phyloP scores from a whole-genome alignment of 2,888 invertebrate species.

The Eristalis pertinax region DNA sequence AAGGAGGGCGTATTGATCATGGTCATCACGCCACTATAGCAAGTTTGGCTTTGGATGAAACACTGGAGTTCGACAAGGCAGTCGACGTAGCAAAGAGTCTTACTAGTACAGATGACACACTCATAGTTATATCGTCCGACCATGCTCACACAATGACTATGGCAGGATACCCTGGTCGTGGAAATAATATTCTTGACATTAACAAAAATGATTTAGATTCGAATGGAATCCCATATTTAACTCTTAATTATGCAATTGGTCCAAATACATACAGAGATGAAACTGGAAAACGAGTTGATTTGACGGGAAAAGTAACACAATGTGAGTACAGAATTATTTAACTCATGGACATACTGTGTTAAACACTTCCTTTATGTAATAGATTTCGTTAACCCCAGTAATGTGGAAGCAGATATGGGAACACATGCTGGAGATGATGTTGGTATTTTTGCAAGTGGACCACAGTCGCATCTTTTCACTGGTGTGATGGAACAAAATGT shows the following conservation, averaged over 20 bases:
- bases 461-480: constrained; percentile 89
- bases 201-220: constrained; percentile 75
- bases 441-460: constrained; percentile 88
- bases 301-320: constrained; percentile 68
- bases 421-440: constrained; percentile 91
- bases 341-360: neutral
- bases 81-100: constrained; percentile 84
- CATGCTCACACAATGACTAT: constrained; percentile 90
- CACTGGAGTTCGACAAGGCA: constrained; percentile 88
- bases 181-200: constrained; percentile 83
- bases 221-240: constrained; percentile 83
- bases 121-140: constrained; percentile 90
- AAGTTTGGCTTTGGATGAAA: constrained; percentile 88
- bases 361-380: neutral
- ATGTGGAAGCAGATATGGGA: constrained; percentile 81
- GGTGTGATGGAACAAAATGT: constrained; percentile 90
- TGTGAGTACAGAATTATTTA: constrained; percentile 59
- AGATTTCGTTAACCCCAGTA: constrained; percentile 76
- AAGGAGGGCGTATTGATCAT: constrained; percentile 88
- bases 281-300: constrained; percentile 75
- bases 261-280: constrained; percentile 80
- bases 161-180: constrained; percentile 86
- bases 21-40: constrained; percentile 88
- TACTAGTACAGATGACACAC: constrained; percentile 87
- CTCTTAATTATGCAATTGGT: constrained; percentile 89